Evolutionary conservation across 1,140 invertebrate genomes (phyloP), one percentile per base, ranked within the genome.

Genomic region (Listronotus bonariensis): DNA sequence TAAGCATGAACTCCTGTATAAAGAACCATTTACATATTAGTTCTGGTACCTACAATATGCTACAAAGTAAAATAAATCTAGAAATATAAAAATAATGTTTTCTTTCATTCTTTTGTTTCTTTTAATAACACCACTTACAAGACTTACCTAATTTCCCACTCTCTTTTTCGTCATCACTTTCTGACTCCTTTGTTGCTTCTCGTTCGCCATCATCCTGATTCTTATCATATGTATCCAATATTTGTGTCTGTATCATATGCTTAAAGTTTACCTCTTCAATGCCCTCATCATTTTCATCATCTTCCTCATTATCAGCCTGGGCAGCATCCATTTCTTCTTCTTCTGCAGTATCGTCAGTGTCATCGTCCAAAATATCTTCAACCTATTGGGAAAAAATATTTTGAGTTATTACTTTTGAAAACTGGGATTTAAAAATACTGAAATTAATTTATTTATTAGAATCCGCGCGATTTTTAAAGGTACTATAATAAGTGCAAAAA

Each of bases 281-380:
- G 73, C 54, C 76, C 5, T 77, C 75, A 38, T 59, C 56, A 32
- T 59, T 57, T 79, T 77, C 18, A 18, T 58, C 41, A 8, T 54
- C 63, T 15, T 54, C 53, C 15, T 58, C 55, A 45, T 34, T 53
- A 32, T 55, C 34, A 26, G 6, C 42, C 26, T 42, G 11, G 0
- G 18, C 10, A 14, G 79, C 18, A 2, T 9, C 18, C 6, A 11
- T 70, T 9, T 76, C 72, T 20, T 73, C 72, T 6, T 80, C 77
- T 72, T 81, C 72, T 55, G 77, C 73, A 73, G 81, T 69, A 74
- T 81, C 84, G 31, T 82, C 84, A 75, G 81, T 82, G 67, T 85
- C 84, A 72, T 86, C 84, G 36, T 86, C 85, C 52, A 86, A 82
- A 34, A 86, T 86, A 71, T 87, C 85, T 75, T 87, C 85, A 15